Percentiles rank a stretch among this genome's conserved stretches.
phyloP scores from a whole-genome alignment of 2,797 vertebrate genomes.

The Ambastaia sidthimunki region DNA sequence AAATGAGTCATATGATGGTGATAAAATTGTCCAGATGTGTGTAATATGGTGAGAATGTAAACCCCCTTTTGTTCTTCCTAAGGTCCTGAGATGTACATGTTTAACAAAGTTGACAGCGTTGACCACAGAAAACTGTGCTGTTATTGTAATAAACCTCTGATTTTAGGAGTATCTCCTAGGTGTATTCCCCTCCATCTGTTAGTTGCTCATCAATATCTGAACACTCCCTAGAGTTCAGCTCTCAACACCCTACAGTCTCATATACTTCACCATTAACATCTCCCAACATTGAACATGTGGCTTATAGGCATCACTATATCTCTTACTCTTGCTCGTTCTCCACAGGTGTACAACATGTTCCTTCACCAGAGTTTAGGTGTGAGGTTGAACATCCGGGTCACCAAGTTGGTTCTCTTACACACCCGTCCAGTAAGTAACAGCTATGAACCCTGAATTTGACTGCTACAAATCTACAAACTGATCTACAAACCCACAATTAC shows the following conservation, averaged over 20 bases:
- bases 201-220: slow-evolving; percentile 42
- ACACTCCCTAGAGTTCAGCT: slow-evolving; percentile 34
- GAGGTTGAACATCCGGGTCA: slow-evolving; percentile 89
- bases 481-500: slow-evolving; percentile 24
- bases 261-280: no score
- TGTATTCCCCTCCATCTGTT: slow-evolving; percentile 38
- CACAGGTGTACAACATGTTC: slow-evolving; percentile 97
- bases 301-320: background rate
- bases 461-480: no score
- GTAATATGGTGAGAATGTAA: slow-evolving; percentile 45
- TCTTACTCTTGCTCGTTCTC: slow-evolving; percentile 33
- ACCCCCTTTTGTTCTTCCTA: slow-evolving; percentile 33
- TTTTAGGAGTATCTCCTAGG: slow-evolving; percentile 26
- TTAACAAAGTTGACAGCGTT: slow-evolving; percentile 27
- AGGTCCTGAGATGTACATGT: slow-evolving; percentile 31
- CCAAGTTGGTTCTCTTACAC: slow-evolving; percentile 90
- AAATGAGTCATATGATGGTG: slow-evolving; percentile 30
- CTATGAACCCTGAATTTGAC: slow-evolving; percentile 21
- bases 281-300: background rate
- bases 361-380: slow-evolving; percentile 91
- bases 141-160: slow-evolving; percentile 36
- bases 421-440: slow-evolving; percentile 86
- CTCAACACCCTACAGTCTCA: background rate
- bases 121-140: slow-evolving; percentile 40
- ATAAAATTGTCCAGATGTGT: slow-evolving; percentile 46